Base-by-base conservation (phyloP, 1,140 invertebrate genomes). In the Pararge aegeria region DNA sequence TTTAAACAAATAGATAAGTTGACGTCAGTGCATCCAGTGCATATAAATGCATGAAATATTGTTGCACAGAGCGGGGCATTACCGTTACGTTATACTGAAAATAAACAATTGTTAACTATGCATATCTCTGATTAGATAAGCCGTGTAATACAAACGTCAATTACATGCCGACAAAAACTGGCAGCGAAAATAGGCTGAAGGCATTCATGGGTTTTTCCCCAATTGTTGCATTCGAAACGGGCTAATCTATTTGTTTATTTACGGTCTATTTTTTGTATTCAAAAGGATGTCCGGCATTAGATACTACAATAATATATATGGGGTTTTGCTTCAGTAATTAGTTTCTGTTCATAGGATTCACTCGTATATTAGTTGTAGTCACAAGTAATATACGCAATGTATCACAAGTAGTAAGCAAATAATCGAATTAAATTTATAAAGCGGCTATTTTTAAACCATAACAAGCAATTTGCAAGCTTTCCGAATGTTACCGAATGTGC, bases 191-290 rank as follows among this genome's bases (percentile, higher is more conserved):
- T 38, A 61, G 19, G 19, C 38, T 53, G n/a, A 53, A 54, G 29
- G 21, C 48, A 56, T 60, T 59, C 29, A 51, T 37, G 69, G 75
- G 62, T 61, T 78, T 80, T 61, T 69, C 78, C 50, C 30, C 55
- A 63, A 73, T 71, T 68, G 58, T 61, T 53, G 60, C 69, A 70
- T 73, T 75, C 59, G 68, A 50, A 42, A 72, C 68, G 67, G 68
- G 27, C 54, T 72, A 70, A 74, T 67, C 57, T 68, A 72, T 67
- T 75, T 73, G 52, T 68, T 70, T 70, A 72, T 68, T 53, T 68
- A 61, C 69, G 19, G 37, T 69, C 58, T 49, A 52, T 60, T 30
- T 73, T 75, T 71, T 71, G 55, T 63, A 48, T 24, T 13, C 7
- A 51, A 19, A 44, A 66, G 75, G 75, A 77, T 77, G 56, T 80